Conservation (phyloP, 30 jellyfish, hydroid and myxozoan genomes). For the Sanderia malayensis region DNA sequence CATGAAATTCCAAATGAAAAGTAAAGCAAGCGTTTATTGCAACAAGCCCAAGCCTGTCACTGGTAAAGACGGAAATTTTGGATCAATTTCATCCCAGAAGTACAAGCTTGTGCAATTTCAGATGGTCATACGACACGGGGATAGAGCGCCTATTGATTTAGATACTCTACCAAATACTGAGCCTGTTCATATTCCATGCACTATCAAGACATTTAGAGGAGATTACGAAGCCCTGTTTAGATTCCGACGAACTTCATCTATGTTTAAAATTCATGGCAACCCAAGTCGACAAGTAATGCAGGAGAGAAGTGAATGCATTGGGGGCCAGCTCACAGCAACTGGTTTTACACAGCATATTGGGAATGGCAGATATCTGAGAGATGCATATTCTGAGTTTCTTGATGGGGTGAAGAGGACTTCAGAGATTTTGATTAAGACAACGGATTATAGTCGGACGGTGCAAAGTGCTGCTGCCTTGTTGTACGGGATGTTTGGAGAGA, state of each 20-base stretch:
- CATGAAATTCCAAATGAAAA: conserved; percentile 1
- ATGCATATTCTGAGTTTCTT: conserved; percentile 42
- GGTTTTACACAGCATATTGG: conserved; percentile 85
- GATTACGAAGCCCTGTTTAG: conserved; percentile 21
- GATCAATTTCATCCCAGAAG: background rate
- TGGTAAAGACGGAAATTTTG: conserved; percentile 62
- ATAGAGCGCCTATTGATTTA: conserved; percentile 85
- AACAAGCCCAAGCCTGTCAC: conserved; percentile 64
- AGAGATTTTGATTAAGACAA: conserved; percentile 58
- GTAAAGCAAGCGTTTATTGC: conserved; percentile 51
- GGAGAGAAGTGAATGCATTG: conserved; percentile 59
- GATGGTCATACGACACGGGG: conserved; percentile 91
- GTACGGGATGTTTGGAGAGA: conserved; percentile 65
- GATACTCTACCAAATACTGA: conserved; percentile 73
- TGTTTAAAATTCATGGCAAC: conserved; percentile 48
- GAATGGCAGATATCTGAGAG: conserved; percentile 63
- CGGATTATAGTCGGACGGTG: conserved; percentile 88
- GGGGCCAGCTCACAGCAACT: conserved; percentile 93
- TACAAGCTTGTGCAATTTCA: conserved; percentile 70
- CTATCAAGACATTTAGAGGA: conserved; percentile 30
- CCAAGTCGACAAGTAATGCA: conserved; percentile 27
- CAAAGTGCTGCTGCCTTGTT: conserved; percentile 96
- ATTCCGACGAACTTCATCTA: conserved; percentile 15
- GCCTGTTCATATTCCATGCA: conserved; percentile 83
- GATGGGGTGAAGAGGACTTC: background rate